Evolutionary conservation across 2,797 vertebrate species (phyloP).

Genomic region (Halcyon chelicuti): DNA sequence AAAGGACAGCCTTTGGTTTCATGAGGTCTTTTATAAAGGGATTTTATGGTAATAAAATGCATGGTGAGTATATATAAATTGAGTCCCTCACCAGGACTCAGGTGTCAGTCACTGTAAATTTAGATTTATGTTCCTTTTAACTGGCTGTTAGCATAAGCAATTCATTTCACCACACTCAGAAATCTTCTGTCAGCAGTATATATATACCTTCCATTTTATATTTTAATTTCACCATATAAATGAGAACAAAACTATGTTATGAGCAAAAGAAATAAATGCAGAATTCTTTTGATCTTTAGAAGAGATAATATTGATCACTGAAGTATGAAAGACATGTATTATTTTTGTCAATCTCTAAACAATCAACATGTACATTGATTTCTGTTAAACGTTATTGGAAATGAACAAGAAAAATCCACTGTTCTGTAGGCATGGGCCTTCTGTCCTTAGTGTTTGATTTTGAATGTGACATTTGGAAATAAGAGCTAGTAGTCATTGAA

Average conservation of each 20-base stretch:
- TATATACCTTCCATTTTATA: not conserved
- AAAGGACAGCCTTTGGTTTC: not conserved
- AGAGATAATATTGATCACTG: not conserved
- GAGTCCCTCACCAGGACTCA: not conserved
- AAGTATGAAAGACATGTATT: not conserved
- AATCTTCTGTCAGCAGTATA: not conserved
- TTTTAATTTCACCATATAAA: not conserved
- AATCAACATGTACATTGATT: not conserved
- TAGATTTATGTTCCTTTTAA: conserved; percentile 42
- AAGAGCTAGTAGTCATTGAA: not conserved
- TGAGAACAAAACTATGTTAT: not conserved
- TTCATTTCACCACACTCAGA: not conserved
- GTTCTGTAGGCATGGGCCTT: not conserved
- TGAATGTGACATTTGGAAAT: conserved; percentile 38
- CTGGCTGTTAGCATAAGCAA: not conserved
- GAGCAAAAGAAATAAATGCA: not conserved
- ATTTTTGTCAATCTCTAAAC: not conserved
- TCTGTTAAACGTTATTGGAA: conserved; percentile 27
- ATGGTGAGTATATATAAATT: not conserved
- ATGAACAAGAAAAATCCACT: not conserved
- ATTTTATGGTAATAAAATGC: not conserved
- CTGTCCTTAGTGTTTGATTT: conserved; percentile 2
- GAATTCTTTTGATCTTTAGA: not conserved
- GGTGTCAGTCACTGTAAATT: conserved; percentile 35
- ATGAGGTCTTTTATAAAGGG: not conserved